Percentiles rank a stretch among this genome's conserved stretches.
Evolutionary conservation across 2,888 invertebrate genomes (phyloP).

Genomic region (Tryphoninae sp.): DNA sequence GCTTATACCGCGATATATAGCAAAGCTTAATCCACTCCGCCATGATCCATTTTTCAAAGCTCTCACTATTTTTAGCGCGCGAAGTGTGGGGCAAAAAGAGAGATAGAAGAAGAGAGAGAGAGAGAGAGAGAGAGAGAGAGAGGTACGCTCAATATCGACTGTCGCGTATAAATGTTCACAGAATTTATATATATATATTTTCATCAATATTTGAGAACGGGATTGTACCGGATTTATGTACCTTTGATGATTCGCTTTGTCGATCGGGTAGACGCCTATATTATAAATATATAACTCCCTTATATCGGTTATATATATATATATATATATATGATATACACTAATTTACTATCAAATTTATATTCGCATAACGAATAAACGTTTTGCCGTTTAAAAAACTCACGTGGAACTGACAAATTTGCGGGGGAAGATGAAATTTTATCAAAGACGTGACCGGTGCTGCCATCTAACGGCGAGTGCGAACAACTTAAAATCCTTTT

Average conservation of each 20-base stretch:
- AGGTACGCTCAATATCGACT: not conserved
- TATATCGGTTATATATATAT: no score
- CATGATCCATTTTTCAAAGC: constrained; percentile 12
- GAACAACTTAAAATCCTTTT: not conserved
- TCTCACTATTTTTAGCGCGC: constrained; percentile 3
- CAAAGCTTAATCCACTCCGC: constrained; percentile 17
- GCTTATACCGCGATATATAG: not conserved
- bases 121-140: constrained; percentile 13
- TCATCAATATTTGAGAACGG: constrained; percentile 42
- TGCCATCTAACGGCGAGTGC: not conserved
- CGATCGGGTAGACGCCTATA: constrained; percentile 5
- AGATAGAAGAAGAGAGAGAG: not conserved
- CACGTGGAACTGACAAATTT: no score
- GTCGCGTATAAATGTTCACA: not conserved
- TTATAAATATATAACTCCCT: not conserved
- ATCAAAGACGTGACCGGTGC: not conserved
- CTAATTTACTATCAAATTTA: no score
- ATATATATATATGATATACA: no score
- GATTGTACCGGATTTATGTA: constrained; percentile 13
- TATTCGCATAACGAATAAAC: no score
- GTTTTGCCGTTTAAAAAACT: no score
- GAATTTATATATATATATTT: constrained; percentile 12
- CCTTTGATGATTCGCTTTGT: constrained; percentile 28
- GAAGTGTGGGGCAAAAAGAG: not conserved
- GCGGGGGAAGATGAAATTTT: no score